Conservation (phyloP, 2,888 invertebrate genomes). For the Drosophila longiperda region DNA sequence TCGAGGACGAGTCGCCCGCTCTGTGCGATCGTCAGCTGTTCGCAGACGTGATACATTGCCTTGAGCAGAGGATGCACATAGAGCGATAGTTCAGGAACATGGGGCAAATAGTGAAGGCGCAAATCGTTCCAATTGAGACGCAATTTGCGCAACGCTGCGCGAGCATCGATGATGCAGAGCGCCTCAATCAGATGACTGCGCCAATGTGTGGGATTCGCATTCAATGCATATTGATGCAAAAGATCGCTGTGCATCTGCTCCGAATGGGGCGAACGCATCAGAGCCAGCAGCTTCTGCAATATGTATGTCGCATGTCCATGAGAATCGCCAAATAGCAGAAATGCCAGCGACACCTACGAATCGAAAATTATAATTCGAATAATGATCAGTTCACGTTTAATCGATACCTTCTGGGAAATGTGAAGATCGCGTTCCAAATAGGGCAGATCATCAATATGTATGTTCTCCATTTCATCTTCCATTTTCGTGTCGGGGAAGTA, state of each 20-base stretch:
- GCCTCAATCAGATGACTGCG: conserved; percentile 86
- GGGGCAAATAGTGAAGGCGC: conserved; percentile 81
- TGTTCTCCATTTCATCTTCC: conserved; percentile 40
- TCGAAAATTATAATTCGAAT: neutral
- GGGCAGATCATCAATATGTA: conserved; percentile 79
- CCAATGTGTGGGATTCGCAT: conserved; percentile 83
- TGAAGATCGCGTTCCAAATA: conserved; percentile 85
- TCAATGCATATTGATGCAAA: conserved; percentile 76
- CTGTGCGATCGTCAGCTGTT: conserved; percentile 82
- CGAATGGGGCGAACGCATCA: conserved; percentile 35
- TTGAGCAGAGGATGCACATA: conserved; percentile 85
- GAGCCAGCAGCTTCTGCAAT: conserved; percentile 77
- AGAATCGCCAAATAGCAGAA: conserved; percentile 81
- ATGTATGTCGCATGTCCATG: conserved; percentile 70
- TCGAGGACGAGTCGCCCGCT: conserved; percentile 70
- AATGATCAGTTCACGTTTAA: neutral
- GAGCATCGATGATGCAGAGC: conserved; percentile 85
- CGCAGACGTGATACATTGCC: conserved; percentile 85
- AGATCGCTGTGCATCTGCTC: conserved; percentile 50
- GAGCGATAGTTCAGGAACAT: conserved; percentile 79
- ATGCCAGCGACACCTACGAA: conserved; percentile 79
- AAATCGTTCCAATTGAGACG: conserved; percentile 81
- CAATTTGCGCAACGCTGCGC: conserved; percentile 83
- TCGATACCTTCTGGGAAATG: conserved; percentile 85
- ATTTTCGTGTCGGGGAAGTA: conserved; percentile 47